phyloP scores from a whole-genome alignment of 2,797 vertebrate species.

The Zalophus californianus region DNA sequence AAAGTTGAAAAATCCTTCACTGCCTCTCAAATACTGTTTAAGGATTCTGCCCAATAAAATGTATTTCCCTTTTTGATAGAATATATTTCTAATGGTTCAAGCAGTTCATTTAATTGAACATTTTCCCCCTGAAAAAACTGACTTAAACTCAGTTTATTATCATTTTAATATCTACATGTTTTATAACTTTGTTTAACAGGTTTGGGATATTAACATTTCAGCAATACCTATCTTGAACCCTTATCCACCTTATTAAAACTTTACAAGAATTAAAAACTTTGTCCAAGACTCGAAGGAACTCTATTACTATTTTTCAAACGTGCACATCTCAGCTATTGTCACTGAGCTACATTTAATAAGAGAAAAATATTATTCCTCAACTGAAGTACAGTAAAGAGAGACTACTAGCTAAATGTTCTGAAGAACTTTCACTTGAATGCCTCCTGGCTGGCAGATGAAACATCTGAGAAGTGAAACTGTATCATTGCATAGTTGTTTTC shows the following conservation, averaged over 20 bases:
- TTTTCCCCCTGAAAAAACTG: neutral
- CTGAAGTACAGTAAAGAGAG: neutral
- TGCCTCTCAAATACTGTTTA: conserved; percentile 77
- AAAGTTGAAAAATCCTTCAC: conserved; percentile 78
- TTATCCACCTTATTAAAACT: conserved; percentile 51
- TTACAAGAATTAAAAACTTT: conserved; percentile 58
- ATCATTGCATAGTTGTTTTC: neutral
- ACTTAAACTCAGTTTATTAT: conserved; percentile 66
- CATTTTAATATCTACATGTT: conserved; percentile 2
- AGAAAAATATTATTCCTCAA: conserved; percentile 62
- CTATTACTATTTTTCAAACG: conserved; percentile 32
- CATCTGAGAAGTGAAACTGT: neutral
- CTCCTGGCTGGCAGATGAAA: neutral
- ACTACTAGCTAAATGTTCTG: neutral
- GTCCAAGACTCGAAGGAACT: neutral
- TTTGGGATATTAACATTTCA: conserved; percentile 49
- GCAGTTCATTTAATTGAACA: conserved; percentile 36
- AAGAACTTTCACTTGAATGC: conserved; percentile 5
- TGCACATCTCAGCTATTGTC: conserved; percentile 39
- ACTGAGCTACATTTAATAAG: conserved; percentile 17
- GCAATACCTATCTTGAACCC: conserved; percentile 21
- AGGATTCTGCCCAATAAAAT: conserved; percentile 64
- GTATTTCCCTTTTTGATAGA: conserved; percentile 75
- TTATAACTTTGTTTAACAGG: conserved; percentile 28
- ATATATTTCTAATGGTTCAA: conserved; percentile 37